Evolutionary conservation across 2,888 invertebrate species (phyloP).

Genomic region (Drosophila stalkeri): DNA sequence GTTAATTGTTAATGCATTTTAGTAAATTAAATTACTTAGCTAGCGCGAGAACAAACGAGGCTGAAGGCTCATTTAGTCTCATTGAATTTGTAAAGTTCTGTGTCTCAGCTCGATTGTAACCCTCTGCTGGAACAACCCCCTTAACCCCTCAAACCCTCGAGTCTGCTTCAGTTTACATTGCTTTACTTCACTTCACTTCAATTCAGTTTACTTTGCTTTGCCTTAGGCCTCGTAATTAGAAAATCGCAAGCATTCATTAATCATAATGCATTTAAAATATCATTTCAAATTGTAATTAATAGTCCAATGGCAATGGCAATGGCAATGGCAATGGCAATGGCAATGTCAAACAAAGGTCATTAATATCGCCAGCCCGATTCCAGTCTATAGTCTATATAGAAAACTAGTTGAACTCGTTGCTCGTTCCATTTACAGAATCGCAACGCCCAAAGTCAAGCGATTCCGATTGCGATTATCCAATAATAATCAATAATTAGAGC

Average conservation of each 20-base stretch:
- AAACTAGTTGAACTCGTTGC: neutral
- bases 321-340: constrained; percentile 46
- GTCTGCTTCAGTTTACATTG: neutral
- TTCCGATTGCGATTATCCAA: constrained; percentile 52
- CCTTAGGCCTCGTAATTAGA: constrained; percentile 65
- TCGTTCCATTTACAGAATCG: constrained; percentile 27
- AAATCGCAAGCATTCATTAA: constrained; percentile 71
- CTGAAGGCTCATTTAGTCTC: constrained; percentile 45
- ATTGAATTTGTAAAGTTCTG: constrained; percentile 1
- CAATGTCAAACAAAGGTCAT: constrained; percentile 77
- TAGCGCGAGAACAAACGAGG: constrained; percentile 20
- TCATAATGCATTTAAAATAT: constrained; percentile 75
- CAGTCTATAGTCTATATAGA: constrained; percentile 24
- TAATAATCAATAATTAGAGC: constrained; percentile 45
- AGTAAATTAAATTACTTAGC: constrained; percentile 59
- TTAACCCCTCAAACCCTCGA: neutral
- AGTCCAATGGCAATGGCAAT: constrained; percentile 66
- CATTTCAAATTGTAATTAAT: constrained; percentile 75
- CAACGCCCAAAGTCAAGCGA: constrained; percentile 56
- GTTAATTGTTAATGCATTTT: constrained; percentile 46
- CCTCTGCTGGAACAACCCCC: constrained; percentile 23
- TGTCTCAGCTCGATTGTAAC: constrained; percentile 8
- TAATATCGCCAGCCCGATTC: constrained; percentile 43
- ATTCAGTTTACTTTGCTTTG: neutral
- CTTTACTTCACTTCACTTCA: neutral